A percentile compares a stretch with the other conserved stretches of the same genome.
Evolutionary conservation across 1,140 invertebrate genomes (phyloP).

Genomic region (Philopotamus ludificatus): DNA sequence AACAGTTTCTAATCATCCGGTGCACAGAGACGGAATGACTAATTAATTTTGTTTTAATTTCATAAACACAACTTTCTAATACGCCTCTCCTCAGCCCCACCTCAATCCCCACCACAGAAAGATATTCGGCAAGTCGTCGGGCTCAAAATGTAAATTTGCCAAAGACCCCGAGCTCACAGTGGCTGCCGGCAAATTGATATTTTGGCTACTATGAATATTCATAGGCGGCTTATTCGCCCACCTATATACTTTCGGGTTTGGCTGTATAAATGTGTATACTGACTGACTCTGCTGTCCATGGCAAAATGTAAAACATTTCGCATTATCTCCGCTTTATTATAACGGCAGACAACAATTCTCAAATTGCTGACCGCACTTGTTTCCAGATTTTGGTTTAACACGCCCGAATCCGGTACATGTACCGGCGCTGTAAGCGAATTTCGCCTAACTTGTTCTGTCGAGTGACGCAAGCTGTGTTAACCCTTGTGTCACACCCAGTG

Average conservation of each 20-base stretch:
- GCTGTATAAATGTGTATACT: too few relatives aligned
- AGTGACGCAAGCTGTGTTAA: too few relatives aligned
- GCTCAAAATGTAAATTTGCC: slow-evolving; percentile 19
- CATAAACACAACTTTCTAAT: slow-evolving; percentile 30
- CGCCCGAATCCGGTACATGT: too few relatives aligned
- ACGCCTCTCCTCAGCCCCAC: too few relatives aligned
- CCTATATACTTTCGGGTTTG: not conserved
- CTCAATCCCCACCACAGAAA: too few relatives aligned
- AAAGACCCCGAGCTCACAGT: slow-evolving; percentile 9
- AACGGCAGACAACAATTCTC: too few relatives aligned
- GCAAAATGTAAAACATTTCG: not conserved
- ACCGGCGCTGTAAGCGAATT: too few relatives aligned
- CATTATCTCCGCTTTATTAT: not conserved
- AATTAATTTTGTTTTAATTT: slow-evolving; percentile 30
- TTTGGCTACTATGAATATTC: slow-evolving; percentile 29
- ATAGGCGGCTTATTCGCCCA: slow-evolving; percentile 1
- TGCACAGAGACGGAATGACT: slow-evolving; percentile 16
- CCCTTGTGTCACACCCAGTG: too few relatives aligned
- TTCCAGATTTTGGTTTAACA: too few relatives aligned
- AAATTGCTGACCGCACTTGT: not conserved
- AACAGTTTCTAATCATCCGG: too few relatives aligned
- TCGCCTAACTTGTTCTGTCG: too few relatives aligned
- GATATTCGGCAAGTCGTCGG: not conserved
- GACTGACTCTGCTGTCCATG: not conserved
- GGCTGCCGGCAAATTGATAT: slow-evolving; percentile 24